Evolutionary conservation across 2,797 vertebrate genomes (phyloP), one percentile per base, ranked within the genome.

Genomic region (Naso thynnoides): DNA sequence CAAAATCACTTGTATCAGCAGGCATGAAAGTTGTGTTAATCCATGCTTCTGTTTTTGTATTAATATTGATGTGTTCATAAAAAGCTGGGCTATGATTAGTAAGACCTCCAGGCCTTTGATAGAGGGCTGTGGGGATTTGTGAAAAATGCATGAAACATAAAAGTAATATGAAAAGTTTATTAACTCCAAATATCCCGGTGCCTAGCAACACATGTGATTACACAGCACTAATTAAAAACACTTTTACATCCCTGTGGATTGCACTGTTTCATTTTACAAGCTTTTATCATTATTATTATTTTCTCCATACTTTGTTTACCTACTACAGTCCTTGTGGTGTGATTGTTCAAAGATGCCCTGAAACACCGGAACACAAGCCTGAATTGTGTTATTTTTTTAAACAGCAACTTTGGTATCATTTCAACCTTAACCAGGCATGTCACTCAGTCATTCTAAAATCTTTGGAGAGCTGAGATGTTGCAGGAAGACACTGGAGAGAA

Each of bases 141-240:
- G 70, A 91, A 92, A 94, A 92, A 92, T 91, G 83, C 85, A 92
- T 90, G 86, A 92, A 93, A 93, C 87, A 92, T 89, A 86, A 92
- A 92, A 92, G 81, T 90, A 84, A 91, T 88, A 89, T 90, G 66
- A 91, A 91, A 92, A 91, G 84, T 92, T 90, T 90, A 92, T 91
- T 90, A 92, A 91, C 89, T 91, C 83, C 79, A 87, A 92, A 92
- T 76, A 88, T 86, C 73, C 63, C 65, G 70, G 66, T 66, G 64
- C 66, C 56, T 78, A 68, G 39, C 27, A n/a, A n/a, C 72, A 84
- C 77, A 70, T 76, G 71, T 69, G 75, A 87, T 86, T 86, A 86
- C 79, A 74, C 36, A 54, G 52, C 11, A 45, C 56, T 82, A 84
- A 91, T 92, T 70, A 88, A 88, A 84, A 70, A 64, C 55, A 79